phyloP scores from a whole-genome alignment of 2,888 invertebrate genomes.

The Dysmachus trigonus region DNA sequence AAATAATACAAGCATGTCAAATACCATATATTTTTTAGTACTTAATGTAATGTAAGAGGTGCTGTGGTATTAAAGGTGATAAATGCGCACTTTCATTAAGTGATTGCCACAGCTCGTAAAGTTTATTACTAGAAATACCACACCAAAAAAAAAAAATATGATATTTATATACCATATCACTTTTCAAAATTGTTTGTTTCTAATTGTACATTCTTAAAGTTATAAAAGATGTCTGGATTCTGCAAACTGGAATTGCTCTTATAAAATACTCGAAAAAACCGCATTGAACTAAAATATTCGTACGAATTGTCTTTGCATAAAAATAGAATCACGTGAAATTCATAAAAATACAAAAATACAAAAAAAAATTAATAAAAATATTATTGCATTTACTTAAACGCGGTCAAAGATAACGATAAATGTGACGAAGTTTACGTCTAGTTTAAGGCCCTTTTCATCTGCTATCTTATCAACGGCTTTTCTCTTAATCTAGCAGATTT shows the following conservation, averaged over 20 bases:
- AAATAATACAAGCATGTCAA: too few species aligned
- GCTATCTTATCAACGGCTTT: not conserved
- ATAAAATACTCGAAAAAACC: not conserved
- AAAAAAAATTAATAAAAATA: not conserved
- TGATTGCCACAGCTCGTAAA: not conserved
- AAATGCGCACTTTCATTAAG: too few species aligned
- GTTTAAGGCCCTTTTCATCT: not conserved
- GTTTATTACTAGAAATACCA: not conserved
- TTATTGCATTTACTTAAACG: not conserved
- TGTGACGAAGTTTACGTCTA: not conserved
- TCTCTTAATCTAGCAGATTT: not conserved
- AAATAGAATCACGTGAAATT: not conserved
- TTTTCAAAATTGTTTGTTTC: not conserved
- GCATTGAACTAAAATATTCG: not conserved
- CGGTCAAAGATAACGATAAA: not conserved
- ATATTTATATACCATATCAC: not conserved
- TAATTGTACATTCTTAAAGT: not conserved
- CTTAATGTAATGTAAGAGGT: too few species aligned
- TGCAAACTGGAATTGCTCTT: not conserved
- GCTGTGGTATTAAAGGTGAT: too few species aligned
- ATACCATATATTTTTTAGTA: too few species aligned
- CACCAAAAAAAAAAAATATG: not conserved
- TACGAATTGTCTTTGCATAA: not conserved
- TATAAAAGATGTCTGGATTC: not conserved
- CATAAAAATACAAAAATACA: not conserved